Percentiles rank a stretch among this genome's conserved stretches.
phyloP scores from a whole-genome alignment of 64 coral and sea anemone species.

The Platygyra sinensis region DNA sequence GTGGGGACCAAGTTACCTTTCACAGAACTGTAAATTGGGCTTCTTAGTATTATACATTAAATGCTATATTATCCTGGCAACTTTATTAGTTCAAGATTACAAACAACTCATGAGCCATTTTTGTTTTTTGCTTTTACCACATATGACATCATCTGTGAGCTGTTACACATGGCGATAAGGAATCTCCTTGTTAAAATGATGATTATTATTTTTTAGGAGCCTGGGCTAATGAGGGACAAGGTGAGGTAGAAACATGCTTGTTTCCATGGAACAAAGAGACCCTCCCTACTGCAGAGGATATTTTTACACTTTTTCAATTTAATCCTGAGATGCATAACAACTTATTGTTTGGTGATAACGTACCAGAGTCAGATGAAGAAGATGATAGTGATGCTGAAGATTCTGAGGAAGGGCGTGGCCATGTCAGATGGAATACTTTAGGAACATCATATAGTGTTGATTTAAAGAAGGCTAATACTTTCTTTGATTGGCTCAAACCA shows the following conservation, averaged over 20 bases:
- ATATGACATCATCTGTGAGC: background rate
- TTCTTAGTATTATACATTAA: no score
- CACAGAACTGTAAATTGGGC: no score
- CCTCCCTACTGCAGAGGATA: conserved; percentile 30
- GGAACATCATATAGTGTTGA: background rate
- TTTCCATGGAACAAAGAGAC: conserved; percentile 57
- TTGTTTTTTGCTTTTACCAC: background rate
- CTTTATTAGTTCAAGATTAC: no score
- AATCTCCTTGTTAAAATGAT: background rate
- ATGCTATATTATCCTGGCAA: no score
- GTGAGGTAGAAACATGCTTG: conserved; percentile 55
- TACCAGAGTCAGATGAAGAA: background rate
- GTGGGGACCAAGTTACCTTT: no score
- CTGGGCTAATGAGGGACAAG: conserved; percentile 51
- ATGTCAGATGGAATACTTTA: background rate
- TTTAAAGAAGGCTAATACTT: background rate
- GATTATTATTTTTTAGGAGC: background rate
- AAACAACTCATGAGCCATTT: no score
- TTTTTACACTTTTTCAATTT: conserved; percentile 35
- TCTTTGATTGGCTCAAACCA: conserved; percentile 52
- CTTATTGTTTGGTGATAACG: background rate
- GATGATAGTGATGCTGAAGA: background rate
- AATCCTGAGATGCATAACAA: conserved; percentile 55
- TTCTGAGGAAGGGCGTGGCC: background rate
- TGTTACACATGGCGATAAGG: background rate